Percentiles rank a stretch among this genome's conserved stretches.
Evolutionary conservation across 2,797 vertebrate species (phyloP).

Genomic region (Hybognathus amarus): DNA sequence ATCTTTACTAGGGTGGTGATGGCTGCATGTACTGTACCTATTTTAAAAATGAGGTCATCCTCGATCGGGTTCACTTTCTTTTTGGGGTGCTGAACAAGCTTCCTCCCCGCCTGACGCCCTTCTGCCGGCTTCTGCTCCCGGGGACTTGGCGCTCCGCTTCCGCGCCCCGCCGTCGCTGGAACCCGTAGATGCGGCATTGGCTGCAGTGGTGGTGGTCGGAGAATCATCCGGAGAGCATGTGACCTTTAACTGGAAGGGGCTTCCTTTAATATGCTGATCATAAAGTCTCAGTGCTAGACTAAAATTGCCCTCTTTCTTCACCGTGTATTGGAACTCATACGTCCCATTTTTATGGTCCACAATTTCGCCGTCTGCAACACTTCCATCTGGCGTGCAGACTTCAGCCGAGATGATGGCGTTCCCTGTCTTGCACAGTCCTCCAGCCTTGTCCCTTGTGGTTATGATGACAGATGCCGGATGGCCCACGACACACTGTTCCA

Average conservation of each 20-base stretch:
- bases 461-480: constrained; percentile 92
- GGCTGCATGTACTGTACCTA: no score
- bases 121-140: constrained; percentile 82
- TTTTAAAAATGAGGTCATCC: constrained; percentile 94
- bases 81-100: constrained; percentile 95
- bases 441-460: constrained; percentile 96
- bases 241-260: constrained; percentile 92
- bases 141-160: constrained; percentile 89
- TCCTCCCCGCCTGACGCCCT: constrained; percentile 90
- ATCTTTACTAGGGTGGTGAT: no score
- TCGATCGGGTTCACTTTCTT: constrained; percentile 97
- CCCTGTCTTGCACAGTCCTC: constrained; percentile 92
- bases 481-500: constrained; percentile 93
- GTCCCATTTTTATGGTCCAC: constrained; percentile 97
- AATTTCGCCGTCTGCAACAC: constrained; percentile 92
- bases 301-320: constrained; percentile 94
- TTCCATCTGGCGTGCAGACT: constrained; percentile 93
- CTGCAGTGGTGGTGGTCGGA: constrained; percentile 80
- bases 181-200: constrained; percentile 78
- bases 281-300: constrained; percentile 92
- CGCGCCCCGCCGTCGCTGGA: constrained; percentile 91
- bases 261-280: constrained; percentile 97
- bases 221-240: constrained; percentile 84
- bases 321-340: constrained; percentile 92
- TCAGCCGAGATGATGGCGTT: constrained; percentile 94